Base-by-base conservation (phyloP, 2,113 vertebrate species). In the Zosterops lateralis region DNA sequence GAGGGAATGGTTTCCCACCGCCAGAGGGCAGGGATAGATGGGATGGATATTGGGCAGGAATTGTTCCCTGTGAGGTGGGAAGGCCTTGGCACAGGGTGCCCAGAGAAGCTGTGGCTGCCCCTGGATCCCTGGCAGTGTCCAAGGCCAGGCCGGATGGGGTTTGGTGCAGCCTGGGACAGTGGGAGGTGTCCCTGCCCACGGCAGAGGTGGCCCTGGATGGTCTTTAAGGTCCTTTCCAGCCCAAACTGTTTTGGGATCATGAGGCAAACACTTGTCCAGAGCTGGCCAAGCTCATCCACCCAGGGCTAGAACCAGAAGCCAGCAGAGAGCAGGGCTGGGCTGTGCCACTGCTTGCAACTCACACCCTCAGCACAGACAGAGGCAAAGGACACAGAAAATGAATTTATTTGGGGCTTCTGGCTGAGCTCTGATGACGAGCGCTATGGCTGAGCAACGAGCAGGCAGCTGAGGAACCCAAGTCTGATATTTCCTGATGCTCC, bases 291-390 rank as follows among this genome's bases (percentile, higher is more conserved):
- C 44, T 24, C 65, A 12, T 0, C 1, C 54, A 18, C 7, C 17
- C 17, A 20, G 40, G 31, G 36, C 31, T 3, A 6, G 64, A 54
- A 50, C 2, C 44, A 31, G 45, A n/a, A 64, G 38, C 53, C 73
- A 64, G 77, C 4, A 3, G 1, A 0, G 50, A 0, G 1, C 68
- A 4, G 28, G 10, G 29, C 28, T 61, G 53, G 2, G 12, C 32
- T 50, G 10, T 13, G 60, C 21, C 25, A 36, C 5, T 28, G 36
- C 65, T 13, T 12, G 29, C 17, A 56, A 44, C 56, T 48, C 77
- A 34, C 34, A 14, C 3, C 26, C n/a, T 67, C 0, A 0, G 72
- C 60, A 40, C 31, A 36, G 45, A 32, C 64, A 54, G 29, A 65
- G 56, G 48, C n/a, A 60, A 57, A 61, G 48, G 42, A 38, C 60